A percentile compares a stretch with the other conserved stretches of the same genome.
Evolutionary conservation across 2,113 vertebrate genomes (phyloP).

Genomic region (Ophiodon elongatus): DNA sequence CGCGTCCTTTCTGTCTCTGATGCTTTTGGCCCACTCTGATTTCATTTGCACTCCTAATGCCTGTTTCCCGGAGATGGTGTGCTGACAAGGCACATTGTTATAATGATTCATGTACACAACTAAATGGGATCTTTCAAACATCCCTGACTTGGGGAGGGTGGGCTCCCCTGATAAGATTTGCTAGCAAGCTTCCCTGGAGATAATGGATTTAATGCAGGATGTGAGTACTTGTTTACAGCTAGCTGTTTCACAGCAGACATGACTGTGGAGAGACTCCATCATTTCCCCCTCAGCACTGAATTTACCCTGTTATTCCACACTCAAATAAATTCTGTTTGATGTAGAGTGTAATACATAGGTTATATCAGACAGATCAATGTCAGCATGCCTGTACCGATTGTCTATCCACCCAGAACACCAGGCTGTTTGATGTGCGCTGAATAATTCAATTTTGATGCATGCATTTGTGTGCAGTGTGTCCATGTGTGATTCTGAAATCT

Average conservation of each 20-base stretch:
- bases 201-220: slow-evolving; percentile 61
- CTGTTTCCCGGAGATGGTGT: slow-evolving; percentile 60
- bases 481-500: slow-evolving; percentile 12
- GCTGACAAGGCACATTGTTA: slow-evolving; percentile 64
- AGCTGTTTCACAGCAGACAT: slow-evolving; percentile 23
- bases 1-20: slow-evolving; percentile 57
- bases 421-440: slow-evolving; percentile 27
- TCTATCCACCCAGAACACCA: slow-evolving; percentile 22
- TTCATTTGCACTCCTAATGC: slow-evolving; percentile 73
- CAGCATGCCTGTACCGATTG: slow-evolving; percentile 32
- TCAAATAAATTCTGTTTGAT: slow-evolving; percentile 32
- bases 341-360: slow-evolving; percentile 25
- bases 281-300: neutral
- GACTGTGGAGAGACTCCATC: slow-evolving; percentile 12
- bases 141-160: slow-evolving; percentile 37
- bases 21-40: slow-evolving; percentile 66
- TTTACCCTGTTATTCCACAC: slow-evolving; percentile 7
- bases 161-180: slow-evolving; percentile 52
- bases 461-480: slow-evolving; percentile 21
- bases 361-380: slow-evolving; percentile 30
- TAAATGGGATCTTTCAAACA: slow-evolving; percentile 67
- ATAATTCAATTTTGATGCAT: slow-evolving; percentile 35
- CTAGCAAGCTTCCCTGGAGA: slow-evolving; percentile 17
- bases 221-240: slow-evolving; percentile 48
- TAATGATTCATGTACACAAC: slow-evolving; percentile 76